Conservation (phyloP, 2,797 vertebrate genomes). For the Liasis olivaceus region DNA sequence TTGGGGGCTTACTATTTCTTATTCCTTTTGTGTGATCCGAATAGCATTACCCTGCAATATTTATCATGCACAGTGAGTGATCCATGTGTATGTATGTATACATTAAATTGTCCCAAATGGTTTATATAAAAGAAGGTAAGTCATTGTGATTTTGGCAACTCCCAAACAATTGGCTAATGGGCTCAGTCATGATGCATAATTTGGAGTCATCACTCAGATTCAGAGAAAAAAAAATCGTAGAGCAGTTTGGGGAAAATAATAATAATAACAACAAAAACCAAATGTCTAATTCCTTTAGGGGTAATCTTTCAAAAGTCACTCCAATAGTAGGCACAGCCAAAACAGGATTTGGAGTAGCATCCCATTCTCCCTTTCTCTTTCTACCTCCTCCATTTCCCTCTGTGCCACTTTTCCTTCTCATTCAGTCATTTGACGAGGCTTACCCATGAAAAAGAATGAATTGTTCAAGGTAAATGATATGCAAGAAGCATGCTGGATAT, state of each 20-base stretch:
- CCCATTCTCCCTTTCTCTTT: background rate
- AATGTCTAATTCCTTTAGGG: background rate
- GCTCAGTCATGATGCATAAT: background rate
- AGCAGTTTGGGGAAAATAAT: background rate
- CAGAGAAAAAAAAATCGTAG: background rate
- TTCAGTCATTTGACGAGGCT: background rate
- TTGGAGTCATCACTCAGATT: background rate
- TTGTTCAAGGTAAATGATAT: background rate
- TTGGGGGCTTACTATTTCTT: background rate
- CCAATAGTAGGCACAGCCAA: background rate
- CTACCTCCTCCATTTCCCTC: background rate
- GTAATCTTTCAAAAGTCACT: background rate
- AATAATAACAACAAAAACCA: too few relatives aligned
- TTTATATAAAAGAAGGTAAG: background rate
- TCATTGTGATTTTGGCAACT: background rate
- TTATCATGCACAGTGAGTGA: background rate
- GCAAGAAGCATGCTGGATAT: background rate
- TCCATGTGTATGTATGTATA: background rate
- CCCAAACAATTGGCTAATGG: background rate
- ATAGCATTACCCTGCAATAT: background rate
- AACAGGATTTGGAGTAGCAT: background rate
- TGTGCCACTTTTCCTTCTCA: background rate
- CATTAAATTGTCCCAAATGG: background rate
- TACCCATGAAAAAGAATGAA: background rate
- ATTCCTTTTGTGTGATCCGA: background rate